A percentile compares a stretch with the other conserved stretches of the same genome.
phyloP scores from a whole-genome alignment of 2,113 vertebrate species.

The Zosterops hypoxanthus region DNA sequence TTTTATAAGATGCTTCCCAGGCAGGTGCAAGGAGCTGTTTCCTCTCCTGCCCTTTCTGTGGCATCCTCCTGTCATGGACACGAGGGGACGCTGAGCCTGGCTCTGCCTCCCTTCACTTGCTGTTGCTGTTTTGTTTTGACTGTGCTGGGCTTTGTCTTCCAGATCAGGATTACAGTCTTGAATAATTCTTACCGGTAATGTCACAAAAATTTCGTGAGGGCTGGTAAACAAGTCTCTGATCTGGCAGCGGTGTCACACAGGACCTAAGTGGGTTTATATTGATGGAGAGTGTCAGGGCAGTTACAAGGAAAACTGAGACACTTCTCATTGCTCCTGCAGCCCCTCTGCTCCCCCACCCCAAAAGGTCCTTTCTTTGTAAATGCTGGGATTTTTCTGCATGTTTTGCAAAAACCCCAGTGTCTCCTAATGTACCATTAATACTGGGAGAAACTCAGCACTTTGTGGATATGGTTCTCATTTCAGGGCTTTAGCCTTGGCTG shows the following conservation, averaged over 20 bases:
- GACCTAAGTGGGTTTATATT: background rate
- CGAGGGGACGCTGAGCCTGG: fast-evolving
- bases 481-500: background rate
- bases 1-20: background rate
- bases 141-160: background rate
- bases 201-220: background rate
- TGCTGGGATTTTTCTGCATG: background rate
- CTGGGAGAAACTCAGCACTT: background rate
- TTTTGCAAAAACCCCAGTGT: fast-evolving
- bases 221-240: background rate
- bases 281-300: background rate
- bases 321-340: background rate
- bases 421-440: background rate
- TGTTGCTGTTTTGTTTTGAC: background rate
- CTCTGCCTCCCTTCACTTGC: background rate
- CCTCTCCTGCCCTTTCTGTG: background rate
- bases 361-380: background rate
- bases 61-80: fast-evolving
- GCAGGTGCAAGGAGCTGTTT: background rate
- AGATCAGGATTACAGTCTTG: background rate
- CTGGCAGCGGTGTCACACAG: background rate
- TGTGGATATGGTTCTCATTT: background rate
- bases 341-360: background rate
- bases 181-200: background rate
- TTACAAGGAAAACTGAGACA: background rate